Percentiles rank a stretch among this genome's conserved stretches.
Conservation (phyloP, 2,113 vertebrate genomes). For the Pelecanus crispus region DNA sequence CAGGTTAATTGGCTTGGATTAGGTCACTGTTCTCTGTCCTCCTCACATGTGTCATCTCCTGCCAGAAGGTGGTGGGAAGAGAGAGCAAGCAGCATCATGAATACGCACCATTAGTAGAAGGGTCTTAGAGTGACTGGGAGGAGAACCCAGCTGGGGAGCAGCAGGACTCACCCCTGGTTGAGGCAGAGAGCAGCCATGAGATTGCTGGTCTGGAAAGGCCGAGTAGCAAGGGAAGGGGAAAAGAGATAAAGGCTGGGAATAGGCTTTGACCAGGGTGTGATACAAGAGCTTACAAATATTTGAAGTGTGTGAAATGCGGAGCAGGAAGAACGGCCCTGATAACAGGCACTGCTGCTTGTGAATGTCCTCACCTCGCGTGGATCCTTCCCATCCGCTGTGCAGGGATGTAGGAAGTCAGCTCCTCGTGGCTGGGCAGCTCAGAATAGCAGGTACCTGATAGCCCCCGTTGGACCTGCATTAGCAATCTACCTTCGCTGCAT, state of each 20-base stretch:
- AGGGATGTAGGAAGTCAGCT: not conserved
- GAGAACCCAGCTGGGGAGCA: not conserved
- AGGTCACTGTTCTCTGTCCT: not conserved
- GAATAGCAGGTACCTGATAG: not conserved
- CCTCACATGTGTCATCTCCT: not conserved
- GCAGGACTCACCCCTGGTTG: not conserved
- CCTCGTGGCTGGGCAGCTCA: not conserved
- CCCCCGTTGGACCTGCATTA: rapidly evolving
- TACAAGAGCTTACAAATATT: not conserved
- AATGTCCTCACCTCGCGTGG: not conserved
- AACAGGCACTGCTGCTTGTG: not conserved
- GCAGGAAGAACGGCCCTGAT: not conserved
- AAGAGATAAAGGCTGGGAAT: not conserved
- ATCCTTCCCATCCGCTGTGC: rapidly evolving
- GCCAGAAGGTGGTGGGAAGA: not conserved
- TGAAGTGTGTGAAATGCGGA: not conserved
- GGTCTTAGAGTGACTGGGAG: not conserved
- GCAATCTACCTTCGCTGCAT: not conserved
- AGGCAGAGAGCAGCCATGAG: not conserved
- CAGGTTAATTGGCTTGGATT: not conserved
- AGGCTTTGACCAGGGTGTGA: not conserved
- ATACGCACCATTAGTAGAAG: not conserved
- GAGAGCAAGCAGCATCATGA: not conserved
- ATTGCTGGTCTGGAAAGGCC: not conserved
- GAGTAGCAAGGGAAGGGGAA: not conserved